A percentile compares a stretch with the other conserved stretches of the same genome.
Evolutionary conservation across 2,113 vertebrate species (phyloP).

Genomic region (Poeciliopsis turrubarensis): DNA sequence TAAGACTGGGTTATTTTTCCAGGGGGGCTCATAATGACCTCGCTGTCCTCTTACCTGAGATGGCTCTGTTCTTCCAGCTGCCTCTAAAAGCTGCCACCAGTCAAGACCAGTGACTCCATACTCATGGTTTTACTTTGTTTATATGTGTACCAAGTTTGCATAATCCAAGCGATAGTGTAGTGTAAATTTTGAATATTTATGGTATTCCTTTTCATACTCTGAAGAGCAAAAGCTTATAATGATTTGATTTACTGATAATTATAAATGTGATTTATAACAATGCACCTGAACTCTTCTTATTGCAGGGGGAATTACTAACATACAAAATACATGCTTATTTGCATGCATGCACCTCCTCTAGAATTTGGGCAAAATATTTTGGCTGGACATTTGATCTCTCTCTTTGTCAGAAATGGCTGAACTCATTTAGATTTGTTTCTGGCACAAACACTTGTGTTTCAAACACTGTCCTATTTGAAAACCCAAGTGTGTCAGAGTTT

Average conservation of each 20-base stretch:
- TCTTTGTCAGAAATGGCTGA: neutral
- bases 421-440: neutral
- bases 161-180: neutral
- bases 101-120: conserved; percentile 5
- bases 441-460: neutral
- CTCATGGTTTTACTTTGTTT: conserved; percentile 14
- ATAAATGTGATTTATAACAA: neutral
- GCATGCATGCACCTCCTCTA: neutral
- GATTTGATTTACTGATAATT: no score
- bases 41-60: conserved; percentile 70
- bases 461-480: neutral
- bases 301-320: neutral
- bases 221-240: neutral
- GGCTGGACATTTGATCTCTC: neutral
- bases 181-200: neutral
- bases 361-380: neutral
- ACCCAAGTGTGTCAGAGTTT: neutral
- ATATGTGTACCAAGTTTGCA: neutral
- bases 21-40: conserved; percentile 69
- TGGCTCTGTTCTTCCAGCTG: conserved; percentile 55
- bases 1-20: conserved; percentile 68
- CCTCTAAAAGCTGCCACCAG: conserved; percentile 7
- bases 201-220: neutral
- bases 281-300: neutral
- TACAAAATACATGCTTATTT: neutral